Conservation (phyloP, 2,888 invertebrate species). For the Bellardia bayeri region DNA sequence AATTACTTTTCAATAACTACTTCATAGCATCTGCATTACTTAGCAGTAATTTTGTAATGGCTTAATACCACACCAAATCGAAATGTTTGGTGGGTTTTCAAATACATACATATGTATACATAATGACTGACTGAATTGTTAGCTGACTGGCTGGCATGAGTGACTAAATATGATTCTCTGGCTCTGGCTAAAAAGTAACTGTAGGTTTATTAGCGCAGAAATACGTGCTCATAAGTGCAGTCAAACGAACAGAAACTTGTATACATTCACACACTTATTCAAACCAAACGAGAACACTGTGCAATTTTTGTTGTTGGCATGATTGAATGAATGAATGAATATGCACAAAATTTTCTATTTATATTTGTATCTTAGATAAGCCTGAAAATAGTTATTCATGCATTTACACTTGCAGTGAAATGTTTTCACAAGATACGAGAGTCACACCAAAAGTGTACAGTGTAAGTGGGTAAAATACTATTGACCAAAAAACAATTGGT, state of each 20-base stretch:
- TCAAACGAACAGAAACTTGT: conserved; percentile 12
- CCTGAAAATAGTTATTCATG: neutral
- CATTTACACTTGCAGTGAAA: conserved; percentile 21
- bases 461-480: too few relatives aligned
- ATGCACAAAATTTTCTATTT: conserved; percentile 41
- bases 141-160: neutral
- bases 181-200: conserved; percentile 39
- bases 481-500: too few relatives aligned
- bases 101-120: too few relatives aligned
- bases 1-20: too few relatives aligned
- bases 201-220: conserved; percentile 63
- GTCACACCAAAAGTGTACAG: too few relatives aligned
- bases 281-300: neutral
- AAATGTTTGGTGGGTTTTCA: too few relatives aligned
- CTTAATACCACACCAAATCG: too few relatives aligned
- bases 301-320: neutral
- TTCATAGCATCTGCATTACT: too few relatives aligned
- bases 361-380: neutral
- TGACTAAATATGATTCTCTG: neutral
- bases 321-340: conserved; percentile 33
- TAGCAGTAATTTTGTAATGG: too few relatives aligned
- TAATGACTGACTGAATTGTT: conserved; percentile 8
- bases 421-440: neutral
- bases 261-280: neutral
- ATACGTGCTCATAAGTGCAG: conserved; percentile 41